These are phyloP conservation scores for Drosophila mojavensis DNA, from an alignment of 1,140 invertebrate species.

Conservation along the genomic window DNA sequence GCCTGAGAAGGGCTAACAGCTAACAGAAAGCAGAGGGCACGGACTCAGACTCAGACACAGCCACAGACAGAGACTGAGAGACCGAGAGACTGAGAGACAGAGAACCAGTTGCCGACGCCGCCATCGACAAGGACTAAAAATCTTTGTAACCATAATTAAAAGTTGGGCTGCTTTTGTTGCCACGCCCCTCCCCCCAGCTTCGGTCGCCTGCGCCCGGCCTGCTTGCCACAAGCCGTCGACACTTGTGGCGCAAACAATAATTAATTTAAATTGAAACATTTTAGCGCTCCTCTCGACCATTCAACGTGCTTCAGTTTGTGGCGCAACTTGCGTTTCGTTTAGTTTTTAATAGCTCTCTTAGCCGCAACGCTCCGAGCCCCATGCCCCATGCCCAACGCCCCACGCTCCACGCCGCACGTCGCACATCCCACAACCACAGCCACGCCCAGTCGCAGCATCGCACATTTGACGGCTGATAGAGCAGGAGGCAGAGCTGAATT, in stretches of 20 bases:
- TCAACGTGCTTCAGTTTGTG: conserved; percentile 10
- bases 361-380: no score
- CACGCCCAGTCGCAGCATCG: no score
- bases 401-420: no score
- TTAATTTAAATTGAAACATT: conserved; percentile 83
- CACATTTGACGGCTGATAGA: no score
- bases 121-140: conserved; percentile 77
- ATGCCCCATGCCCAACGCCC: no score
- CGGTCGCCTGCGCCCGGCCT: background rate
- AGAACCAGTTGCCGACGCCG: conserved; percentile 20
- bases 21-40: conserved; percentile 5
- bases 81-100: background rate
- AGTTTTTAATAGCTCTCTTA: conserved; percentile 43
- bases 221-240: conserved; percentile 33
- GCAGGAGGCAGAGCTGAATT: no score
- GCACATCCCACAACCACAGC: no score
- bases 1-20: conserved; percentile 26
- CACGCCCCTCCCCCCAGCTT: background rate
- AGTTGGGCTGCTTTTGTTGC: conserved; percentile 63
- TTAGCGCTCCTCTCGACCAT: conserved; percentile 47
- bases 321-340: conserved; percentile 14
- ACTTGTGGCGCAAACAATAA: conserved; percentile 81
- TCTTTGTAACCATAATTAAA: conserved; percentile 83
- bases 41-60: background rate
- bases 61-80: background rate